Percentiles rank a stretch among this genome's conserved stretches.
phyloP scores from a whole-genome alignment of 2,888 invertebrate species.

The Patella pellucida region DNA sequence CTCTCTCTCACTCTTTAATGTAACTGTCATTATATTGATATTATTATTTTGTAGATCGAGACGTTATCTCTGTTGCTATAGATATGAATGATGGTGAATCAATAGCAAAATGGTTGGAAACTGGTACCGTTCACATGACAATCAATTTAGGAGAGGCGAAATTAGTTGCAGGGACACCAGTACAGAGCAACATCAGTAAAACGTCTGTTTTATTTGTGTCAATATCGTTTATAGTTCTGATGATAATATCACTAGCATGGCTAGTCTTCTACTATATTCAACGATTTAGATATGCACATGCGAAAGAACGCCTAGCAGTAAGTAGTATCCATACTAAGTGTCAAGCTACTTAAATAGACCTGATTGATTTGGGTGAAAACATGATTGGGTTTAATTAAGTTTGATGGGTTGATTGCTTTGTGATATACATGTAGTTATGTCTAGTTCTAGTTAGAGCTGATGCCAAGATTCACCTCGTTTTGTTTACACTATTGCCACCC shows the following conservation, averaged over 20 bases:
- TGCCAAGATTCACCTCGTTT: background rate
- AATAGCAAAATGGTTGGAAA: conserved; percentile 35
- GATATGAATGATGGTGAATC: background rate
- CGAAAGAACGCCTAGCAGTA: conserved; percentile 92
- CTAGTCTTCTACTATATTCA: conserved; percentile 96
- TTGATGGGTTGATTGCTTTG: too few species aligned
- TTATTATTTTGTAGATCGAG: conserved; percentile 74
- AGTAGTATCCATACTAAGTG: conserved; percentile 51
- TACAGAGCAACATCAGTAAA: conserved; percentile 73
- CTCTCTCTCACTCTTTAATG: too few species aligned
- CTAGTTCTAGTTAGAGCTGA: too few species aligned
- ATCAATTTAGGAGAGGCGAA: conserved; percentile 27
- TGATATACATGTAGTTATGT: too few species aligned
- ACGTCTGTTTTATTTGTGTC: conserved; percentile 95
- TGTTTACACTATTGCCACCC: background rate
- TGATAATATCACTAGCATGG: conserved; percentile 96
- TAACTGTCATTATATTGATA: conserved; percentile 72
- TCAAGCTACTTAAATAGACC: too few species aligned
- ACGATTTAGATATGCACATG: conserved; percentile 92
- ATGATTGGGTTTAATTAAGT: too few species aligned
- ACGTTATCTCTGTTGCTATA: conserved; percentile 11
- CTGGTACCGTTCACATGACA: conserved; percentile 35
- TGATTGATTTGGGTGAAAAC: too few species aligned
- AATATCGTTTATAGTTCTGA: conserved; percentile 93
- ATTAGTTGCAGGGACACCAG: background rate